These are phyloP conservation scores for Antrozous pallidus DNA, from an alignment of 2,797 vertebrate species.

Conservation along the genomic window DNA sequence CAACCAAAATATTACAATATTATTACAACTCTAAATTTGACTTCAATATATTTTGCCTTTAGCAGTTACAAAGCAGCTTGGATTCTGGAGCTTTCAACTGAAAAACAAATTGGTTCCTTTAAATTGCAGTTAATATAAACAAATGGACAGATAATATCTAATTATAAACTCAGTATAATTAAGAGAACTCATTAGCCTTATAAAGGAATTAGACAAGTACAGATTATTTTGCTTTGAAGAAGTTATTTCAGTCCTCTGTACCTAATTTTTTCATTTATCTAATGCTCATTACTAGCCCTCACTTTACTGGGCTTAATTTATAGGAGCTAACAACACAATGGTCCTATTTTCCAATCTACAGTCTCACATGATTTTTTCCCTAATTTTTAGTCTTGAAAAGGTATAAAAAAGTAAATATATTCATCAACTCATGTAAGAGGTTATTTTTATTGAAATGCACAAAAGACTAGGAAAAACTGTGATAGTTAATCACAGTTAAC, in stretches of 20 bases:
- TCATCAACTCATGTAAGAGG: not conserved
- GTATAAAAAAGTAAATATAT: not conserved
- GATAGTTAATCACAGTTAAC: not conserved
- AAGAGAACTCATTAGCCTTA: not conserved
- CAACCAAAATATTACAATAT: not conserved
- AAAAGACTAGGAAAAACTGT: not conserved
- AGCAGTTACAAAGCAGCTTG: not conserved
- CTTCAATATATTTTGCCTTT: slow-evolving; percentile 1
- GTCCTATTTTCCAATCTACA: not conserved
- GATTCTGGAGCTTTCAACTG: not conserved
- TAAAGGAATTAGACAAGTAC: slow-evolving; percentile 29
- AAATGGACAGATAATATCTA: not conserved
- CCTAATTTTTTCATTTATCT: not conserved
- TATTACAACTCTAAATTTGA: not conserved
- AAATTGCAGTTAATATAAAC: not conserved
- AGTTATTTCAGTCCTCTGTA: not conserved
- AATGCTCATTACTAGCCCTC: not conserved
- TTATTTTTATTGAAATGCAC: not conserved
- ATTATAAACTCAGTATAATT: slow-evolving; percentile 18
- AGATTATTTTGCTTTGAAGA: slow-evolving; percentile 1
- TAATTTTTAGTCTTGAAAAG: not conserved
- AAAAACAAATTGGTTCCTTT: not conserved
- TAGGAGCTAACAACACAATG: not conserved
- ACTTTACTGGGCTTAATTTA: slow-evolving; percentile 6
- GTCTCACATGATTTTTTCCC: not conserved